These are phyloP conservation scores for Bungarus multicinctus DNA, from an alignment of 2,113 vertebrate species.

Conservation along the genomic window DNA sequence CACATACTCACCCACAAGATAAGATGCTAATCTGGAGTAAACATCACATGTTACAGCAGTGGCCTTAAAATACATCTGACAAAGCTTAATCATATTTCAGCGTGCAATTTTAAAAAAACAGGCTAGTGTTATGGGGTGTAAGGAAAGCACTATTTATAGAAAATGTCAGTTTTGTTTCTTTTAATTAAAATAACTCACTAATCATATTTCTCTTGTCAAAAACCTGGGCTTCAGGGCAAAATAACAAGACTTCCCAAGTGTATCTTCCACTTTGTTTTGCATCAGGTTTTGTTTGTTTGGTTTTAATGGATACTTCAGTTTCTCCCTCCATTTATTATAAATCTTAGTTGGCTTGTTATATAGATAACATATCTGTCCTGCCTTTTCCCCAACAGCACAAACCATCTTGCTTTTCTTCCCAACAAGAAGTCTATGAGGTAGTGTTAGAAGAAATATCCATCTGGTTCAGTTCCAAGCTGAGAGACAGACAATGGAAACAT, in stretches of 20 bases:
- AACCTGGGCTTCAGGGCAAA: background rate
- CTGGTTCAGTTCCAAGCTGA: too few species aligned
- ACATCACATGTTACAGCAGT: conserved; percentile 44
- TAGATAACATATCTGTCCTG: background rate
- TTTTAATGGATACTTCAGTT: background rate
- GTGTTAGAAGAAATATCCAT: too few species aligned
- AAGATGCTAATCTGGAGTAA: conserved; percentile 53
- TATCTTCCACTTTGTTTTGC: background rate
- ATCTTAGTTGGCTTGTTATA: background rate
- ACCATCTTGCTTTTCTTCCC: background rate
- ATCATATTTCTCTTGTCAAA: conserved; percentile 2
- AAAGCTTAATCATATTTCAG: conserved; percentile 16
- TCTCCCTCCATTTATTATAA: background rate
- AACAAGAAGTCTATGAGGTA: background rate
- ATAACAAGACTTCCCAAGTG: background rate
- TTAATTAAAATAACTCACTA: background rate
- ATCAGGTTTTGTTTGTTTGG: background rate
- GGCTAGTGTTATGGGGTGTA: background rate
- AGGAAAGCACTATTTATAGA: conserved; percentile 19
- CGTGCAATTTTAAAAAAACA: background rate
- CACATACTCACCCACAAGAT: conserved; percentile 53
- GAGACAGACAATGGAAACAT: too few species aligned
- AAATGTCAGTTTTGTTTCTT: background rate
- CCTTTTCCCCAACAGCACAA: background rate
- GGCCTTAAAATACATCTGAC: conserved; percentile 28